Evolutionary conservation across 2,113 vertebrate genomes (phyloP).

Genomic region (Oxyura jamaicensis): DNA sequence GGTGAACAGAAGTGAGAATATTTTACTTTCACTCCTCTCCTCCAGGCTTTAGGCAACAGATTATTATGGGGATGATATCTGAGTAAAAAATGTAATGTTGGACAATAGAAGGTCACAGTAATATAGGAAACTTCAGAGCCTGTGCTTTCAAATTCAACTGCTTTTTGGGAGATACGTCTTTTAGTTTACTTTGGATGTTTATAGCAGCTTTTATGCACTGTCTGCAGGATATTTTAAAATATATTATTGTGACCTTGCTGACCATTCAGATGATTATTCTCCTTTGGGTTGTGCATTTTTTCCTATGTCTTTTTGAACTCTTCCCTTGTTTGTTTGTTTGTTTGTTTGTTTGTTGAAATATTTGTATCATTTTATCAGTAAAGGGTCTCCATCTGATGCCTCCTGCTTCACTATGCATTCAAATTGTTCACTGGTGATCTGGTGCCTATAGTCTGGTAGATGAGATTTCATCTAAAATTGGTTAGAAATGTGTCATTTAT

Average conservation of each 20-base stretch:
- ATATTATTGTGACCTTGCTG: background rate
- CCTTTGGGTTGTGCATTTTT: background rate
- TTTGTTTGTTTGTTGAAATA: background rate
- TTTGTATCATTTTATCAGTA: background rate
- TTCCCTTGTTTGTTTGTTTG: background rate
- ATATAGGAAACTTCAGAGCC: background rate
- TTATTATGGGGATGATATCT: background rate
- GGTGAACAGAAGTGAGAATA: background rate
- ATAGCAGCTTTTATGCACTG: background rate
- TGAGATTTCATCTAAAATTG: background rate
- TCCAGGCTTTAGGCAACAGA: background rate
- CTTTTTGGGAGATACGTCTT: slow-evolving; percentile 22
- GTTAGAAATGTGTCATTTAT: background rate
- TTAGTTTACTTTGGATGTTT: slow-evolving; percentile 48
- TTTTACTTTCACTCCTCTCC: background rate
- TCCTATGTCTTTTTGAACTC: background rate
- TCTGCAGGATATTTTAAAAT: slow-evolving; percentile 28
- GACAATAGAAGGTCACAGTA: slow-evolving; percentile 6
- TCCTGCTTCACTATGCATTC: background rate
- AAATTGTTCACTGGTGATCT: background rate
- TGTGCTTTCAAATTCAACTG: slow-evolving; percentile 1
- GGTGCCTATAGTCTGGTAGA: background rate
- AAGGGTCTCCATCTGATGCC: background rate
- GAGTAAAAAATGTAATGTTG: background rate
- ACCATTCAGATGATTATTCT: slow-evolving; percentile 6